Base-by-base conservation (phyloP, 2,113 vertebrate genomes). In the Perca schrenkii region DNA sequence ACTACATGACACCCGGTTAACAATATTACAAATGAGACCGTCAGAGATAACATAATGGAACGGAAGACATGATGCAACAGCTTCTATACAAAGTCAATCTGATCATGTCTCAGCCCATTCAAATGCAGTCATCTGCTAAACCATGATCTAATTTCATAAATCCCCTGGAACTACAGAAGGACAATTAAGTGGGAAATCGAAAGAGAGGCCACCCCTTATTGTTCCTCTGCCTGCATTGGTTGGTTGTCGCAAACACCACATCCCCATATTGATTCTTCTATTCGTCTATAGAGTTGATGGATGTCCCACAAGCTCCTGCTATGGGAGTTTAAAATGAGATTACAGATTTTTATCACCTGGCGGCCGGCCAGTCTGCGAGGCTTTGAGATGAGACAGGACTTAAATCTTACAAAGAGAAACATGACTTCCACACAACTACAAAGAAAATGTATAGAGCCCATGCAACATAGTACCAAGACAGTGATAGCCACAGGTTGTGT, bases 281-380 rank as follows among this genome's bases (percentile, higher is more conserved):
- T 89, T 89, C 82, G 84, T 68, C 91, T 83, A 60, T 58, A 83
- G 74, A 88, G 47, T 73, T 93, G 91, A 94, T 91, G 88, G 90
- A 93, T 91, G 88, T 91, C 88, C 84, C 87, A 80, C 83, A 79
- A 87, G 84, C 54, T 73, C 71, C 77, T 68, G 82, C 92, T 91
- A 88, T 89, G 82, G 80, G 74, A 92, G 86, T 89, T 93, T 91
- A 94, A 93, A 94, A 93, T 88, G 82, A 93, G 87, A 93, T 93
- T 92, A 95, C 86, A 84, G 90, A 95, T 94, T 93, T 94, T 89
- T 93, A 91, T 92, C 91, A 90, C 90, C 86, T 90, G 88, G 91
- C 88, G 10, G 47, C 68, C 13, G 40, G 85, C 90, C 87, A 91
- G 88, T 82, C 69, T 82, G 68, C 40, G 15, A 54, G 79, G 82